Base-by-base conservation (phyloP, 2,113 vertebrate species). In the Datnioides undecimradiatus region DNA sequence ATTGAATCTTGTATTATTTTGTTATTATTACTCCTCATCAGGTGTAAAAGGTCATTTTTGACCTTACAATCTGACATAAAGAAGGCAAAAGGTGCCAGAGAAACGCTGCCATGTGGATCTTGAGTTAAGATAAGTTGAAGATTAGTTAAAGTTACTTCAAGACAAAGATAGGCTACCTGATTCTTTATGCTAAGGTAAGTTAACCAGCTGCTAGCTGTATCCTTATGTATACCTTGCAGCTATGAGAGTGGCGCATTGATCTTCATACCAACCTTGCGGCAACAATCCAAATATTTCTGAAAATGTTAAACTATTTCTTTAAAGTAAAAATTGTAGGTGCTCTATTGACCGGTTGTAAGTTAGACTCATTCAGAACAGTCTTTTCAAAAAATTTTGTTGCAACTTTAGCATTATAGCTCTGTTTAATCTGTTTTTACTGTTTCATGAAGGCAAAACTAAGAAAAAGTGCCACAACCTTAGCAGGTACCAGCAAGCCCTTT, bases 401-500 rank as follows among this genome's bases (percentile, higher is more conserved):
- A n/a, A 29, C 27, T 13, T 41, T 8, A 6, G 23, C 8, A 10
- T 3, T 8, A 76, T 31, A 8, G 33, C 8, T 27, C 19, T 57
- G 25, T 33, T 46, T 2, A 17, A 33, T 65, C n/a, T 48, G 27
- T 62, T 62, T 41, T 55, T 3, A 63, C 46, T 36, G 31, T 21
- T 13, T 41, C 0, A 41, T 31, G 19, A 63, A 34, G 33, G 13
- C 23, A 63, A 80, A 71, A 63, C 3, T 60, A 40, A 34, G 16
- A 51, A 41, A 63, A 48, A 21, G 1, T 63, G 31, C 45, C 31
- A 52, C n/a, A n/a, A 43, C 21, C 29, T 27, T 19, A 33, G 58
- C 89, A 84, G 71, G 74, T 86, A 51, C 45, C 54, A 57, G 52
- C 52, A 82, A 74, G 59, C 38, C 38, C 63, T 68, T 54, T 64